A percentile compares a stretch with the other conserved stretches of the same genome.
Conservation (phyloP, 2,113 vertebrate species). For the Butorides virescens region DNA sequence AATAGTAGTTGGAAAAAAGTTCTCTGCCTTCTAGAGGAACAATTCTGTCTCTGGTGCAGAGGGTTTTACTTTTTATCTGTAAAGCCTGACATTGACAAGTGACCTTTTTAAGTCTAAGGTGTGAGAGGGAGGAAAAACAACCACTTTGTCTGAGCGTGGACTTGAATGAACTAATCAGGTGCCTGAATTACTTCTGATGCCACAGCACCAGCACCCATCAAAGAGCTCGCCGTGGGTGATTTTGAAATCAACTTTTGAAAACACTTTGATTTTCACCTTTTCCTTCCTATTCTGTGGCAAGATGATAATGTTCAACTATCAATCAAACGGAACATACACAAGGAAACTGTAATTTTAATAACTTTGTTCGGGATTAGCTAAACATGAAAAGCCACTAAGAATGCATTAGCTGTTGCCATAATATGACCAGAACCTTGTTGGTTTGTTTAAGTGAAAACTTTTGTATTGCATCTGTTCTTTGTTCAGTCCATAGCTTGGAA, state of each 20-base stretch:
- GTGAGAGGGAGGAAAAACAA: neutral
- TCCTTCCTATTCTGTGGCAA: neutral
- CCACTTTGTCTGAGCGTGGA: neutral
- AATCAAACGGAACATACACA: neutral
- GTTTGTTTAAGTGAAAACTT: neutral
- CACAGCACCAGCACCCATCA: neutral
- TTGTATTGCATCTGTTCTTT: neutral
- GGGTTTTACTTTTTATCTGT: neutral
- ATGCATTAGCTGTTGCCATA: neutral
- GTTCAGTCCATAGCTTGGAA: neutral
- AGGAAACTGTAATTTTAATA: neutral
- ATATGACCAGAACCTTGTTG: neutral
- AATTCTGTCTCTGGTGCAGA: neutral
- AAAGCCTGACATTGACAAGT: neutral
- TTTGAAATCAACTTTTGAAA: conserved; percentile 1
- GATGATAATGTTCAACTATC: neutral
- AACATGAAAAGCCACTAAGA: neutral
- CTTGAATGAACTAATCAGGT: neutral
- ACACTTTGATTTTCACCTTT: neutral
- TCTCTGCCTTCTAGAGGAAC: neutral
- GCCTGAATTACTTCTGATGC: neutral
- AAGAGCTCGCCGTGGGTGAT: neutral
- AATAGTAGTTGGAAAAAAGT: neutral
- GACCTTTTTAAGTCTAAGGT: neutral
- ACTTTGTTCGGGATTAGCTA: neutral